Conservation (phyloP, 2,113 vertebrate genomes). For the Rhinogobius similis region DNA sequence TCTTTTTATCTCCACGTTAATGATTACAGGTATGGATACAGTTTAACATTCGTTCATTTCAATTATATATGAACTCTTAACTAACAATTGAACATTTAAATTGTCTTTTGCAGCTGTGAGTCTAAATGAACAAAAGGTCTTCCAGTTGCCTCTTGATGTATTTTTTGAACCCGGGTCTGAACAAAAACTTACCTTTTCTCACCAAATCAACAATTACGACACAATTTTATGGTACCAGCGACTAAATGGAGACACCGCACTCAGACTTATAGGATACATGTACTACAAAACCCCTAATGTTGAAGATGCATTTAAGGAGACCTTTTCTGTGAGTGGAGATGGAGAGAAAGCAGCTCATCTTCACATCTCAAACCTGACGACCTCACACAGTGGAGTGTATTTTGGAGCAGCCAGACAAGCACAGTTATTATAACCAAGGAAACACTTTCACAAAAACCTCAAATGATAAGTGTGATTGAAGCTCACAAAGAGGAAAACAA, state of each 20-base stretch:
- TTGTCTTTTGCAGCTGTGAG: slow-evolving; percentile 25
- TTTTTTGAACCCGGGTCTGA: neutral
- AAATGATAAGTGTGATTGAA: neutral
- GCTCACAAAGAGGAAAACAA: too few species aligned
- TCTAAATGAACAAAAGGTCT: slow-evolving; percentile 36
- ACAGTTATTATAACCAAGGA: neutral
- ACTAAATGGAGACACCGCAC: slow-evolving; percentile 20
- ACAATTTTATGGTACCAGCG: slow-evolving; percentile 62
- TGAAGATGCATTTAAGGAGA: neutral
- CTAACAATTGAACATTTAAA: neutral
- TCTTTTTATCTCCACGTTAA: slow-evolving; percentile 4
- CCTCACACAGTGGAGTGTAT: slow-evolving; percentile 55
- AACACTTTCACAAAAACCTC: neutral
- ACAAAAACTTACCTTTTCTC: slow-evolving; percentile 36
- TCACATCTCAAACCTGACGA: slow-evolving; percentile 26
- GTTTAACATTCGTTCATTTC: neutral
- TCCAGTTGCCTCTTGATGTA: slow-evolving; percentile 43
- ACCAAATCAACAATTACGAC: slow-evolving; percentile 38
- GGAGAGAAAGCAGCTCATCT: slow-evolving; percentile 41
- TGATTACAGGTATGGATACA: slow-evolving; percentile 42
- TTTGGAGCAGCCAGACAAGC: slow-evolving; percentile 58
- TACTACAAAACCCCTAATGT: neutral
- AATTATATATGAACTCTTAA: neutral
- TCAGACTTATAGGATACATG: slow-evolving; percentile 45
- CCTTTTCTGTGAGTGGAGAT: slow-evolving; percentile 53